These are phyloP conservation scores for Enteromius trimaculatus DNA, from an alignment of 2,797 vertebrate genomes.

Conservation along the genomic window DNA sequence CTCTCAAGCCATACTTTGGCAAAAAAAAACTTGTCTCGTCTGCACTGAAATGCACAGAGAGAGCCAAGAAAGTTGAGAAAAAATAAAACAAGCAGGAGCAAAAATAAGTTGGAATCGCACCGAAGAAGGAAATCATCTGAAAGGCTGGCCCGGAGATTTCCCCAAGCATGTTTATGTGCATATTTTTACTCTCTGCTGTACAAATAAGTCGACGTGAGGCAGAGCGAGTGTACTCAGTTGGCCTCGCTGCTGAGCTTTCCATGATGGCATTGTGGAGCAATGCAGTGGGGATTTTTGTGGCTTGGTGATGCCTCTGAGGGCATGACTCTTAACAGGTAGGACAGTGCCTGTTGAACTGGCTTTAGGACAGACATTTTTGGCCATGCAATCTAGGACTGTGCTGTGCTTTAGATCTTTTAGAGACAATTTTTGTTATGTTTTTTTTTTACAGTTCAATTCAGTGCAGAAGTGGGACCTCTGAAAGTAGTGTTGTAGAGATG, in stretches of 20 bases:
- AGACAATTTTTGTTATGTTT: neutral
- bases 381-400: neutral
- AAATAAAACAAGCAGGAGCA: constrained; percentile 12
- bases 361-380: neutral
- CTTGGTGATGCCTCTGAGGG: constrained; percentile 25
- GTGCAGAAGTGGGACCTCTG: neutral
- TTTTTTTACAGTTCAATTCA: neutral
- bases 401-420: neutral
- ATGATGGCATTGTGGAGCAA: constrained; percentile 59
- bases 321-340: constrained; percentile 16
- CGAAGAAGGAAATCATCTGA: constrained; percentile 62
- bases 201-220: constrained; percentile 55
- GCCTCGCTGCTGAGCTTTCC: constrained; percentile 53
- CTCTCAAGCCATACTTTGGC: constrained; percentile 32
- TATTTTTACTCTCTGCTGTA: constrained; percentile 43
- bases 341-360: neutral
- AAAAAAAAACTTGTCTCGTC: constrained; percentile 15
- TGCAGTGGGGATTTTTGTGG: constrained; percentile 23
- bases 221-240: constrained; percentile 33
- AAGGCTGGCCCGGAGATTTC: constrained; percentile 51
- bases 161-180: constrained; percentile 50
- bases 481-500: neutral
- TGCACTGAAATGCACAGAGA: constrained; percentile 12
- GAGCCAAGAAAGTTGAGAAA: constrained; percentile 22
- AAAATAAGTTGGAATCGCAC: constrained; percentile 45